Conservation (phyloP, 2,888 invertebrate genomes). For the Oscheius sp. region DNA sequence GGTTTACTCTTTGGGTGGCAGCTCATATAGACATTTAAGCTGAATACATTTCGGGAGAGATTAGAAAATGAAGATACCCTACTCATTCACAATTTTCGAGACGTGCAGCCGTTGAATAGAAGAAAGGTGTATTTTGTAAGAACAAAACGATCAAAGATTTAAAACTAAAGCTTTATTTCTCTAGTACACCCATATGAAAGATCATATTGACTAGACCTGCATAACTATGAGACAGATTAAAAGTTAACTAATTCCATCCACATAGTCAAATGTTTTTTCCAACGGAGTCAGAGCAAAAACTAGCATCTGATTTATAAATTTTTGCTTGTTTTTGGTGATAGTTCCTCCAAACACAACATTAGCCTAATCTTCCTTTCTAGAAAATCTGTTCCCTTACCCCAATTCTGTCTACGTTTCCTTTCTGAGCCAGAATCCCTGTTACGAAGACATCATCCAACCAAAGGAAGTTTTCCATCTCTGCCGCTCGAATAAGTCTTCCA, state of each 20-base stretch:
- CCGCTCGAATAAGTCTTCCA: no score
- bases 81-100: constrained; percentile 7
- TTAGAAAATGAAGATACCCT: not conserved
- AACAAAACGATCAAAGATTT: not conserved
- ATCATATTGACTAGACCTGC: not conserved
- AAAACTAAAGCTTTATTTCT: not conserved
- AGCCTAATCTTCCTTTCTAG: no score
- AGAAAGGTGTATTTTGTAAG: constrained; percentile 1
- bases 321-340: no score
- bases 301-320: no score
- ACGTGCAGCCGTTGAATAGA: constrained; percentile 21
- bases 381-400: no score
- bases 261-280: not conserved
- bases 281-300: no score
- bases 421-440: no score
- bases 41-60: not conserved
- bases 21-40: not conserved
- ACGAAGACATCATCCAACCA: no score
- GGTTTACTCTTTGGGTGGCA: not conserved
- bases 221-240: no score
- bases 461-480: no score
- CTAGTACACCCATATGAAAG: not conserved
- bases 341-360: no score
- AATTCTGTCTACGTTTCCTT: no score
- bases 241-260: not conserved